Base-by-base conservation (phyloP, 2,797 vertebrate genomes). In the Alauda arvensis region DNA sequence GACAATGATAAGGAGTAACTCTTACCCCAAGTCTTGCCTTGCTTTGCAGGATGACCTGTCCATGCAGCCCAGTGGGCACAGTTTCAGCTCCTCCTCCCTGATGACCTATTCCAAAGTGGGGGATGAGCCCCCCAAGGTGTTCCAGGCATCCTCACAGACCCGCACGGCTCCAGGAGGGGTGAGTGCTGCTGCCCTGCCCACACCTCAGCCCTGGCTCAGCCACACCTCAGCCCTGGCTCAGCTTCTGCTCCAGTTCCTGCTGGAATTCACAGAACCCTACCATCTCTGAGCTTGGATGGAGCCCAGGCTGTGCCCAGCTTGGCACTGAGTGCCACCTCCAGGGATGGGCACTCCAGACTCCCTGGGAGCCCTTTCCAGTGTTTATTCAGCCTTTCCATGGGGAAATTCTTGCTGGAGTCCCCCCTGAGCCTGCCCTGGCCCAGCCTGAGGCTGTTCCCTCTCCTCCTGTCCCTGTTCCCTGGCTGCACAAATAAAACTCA, bases 21-120 rank as follows among this genome's bases (percentile, higher is more conserved):
- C 9, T 57, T 39, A 10, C 3, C 18, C 20, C 39, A 9, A 5
- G 14, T 25, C 56, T 29, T 4, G 2, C 59, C 1, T 89, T 66
- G 59, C 33, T 83, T 9, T 91, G 43, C 76, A 99, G 99, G 98
- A 97, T 78, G 97, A 97, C 52, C 71, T 97, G 87, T 91, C 98
- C 26, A 1, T 97, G 70, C 96, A 98, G 42, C 87, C 98, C 20
- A 97, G 96, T 53, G 65, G 91, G 8, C 98, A 99, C 94, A 98
- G 98, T 0, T 99, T 98, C 96, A 98, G 97, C 95, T 98, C 98
- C 72, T 99, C 99, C 31, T 99, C 98, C 18, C 93, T 99, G 85
- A 98, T 98, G 98, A 98, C 98, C 2, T 99, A 98, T 82, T 98
- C 98, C 91, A 99, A 98, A 95, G 91, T 96, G 74, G 99, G 99